Percentiles rank a stretch among this genome's conserved stretches.
Evolutionary conservation across 2,113 vertebrate genomes (phyloP).

Genomic region (Plecturocebus donacophilus): DNA sequence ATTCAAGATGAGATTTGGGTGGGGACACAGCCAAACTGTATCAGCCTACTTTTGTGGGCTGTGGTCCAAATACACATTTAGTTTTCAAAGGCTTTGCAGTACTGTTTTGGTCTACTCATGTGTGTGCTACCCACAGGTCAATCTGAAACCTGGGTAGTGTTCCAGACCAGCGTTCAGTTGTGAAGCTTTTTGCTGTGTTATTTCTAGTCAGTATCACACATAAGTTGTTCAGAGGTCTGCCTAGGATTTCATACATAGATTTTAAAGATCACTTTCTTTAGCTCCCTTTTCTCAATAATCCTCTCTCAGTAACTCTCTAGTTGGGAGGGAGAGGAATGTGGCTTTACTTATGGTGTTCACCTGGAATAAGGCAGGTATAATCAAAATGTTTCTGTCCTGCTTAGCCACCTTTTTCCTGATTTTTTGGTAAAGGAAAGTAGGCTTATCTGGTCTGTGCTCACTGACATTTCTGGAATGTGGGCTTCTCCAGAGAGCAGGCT

Average conservation of each 20-base stretch:
- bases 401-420: not conserved
- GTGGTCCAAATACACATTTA: not conserved
- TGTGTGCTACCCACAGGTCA: constrained; percentile 26
- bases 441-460: not conserved
- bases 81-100: not conserved
- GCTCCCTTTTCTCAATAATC: not conserved
- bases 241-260: not conserved
- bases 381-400: not conserved
- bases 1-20: too few species aligned
- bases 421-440: not conserved
- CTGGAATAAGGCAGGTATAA: not conserved
- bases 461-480: not conserved
- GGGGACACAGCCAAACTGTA: too few species aligned
- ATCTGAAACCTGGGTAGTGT: not conserved
- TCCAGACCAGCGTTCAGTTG: not conserved
- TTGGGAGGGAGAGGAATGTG: not conserved
- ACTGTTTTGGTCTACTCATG: not conserved
- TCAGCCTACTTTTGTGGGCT: not conserved
- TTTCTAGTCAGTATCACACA: not conserved
- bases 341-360: not conserved
- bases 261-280: constrained; percentile 21
- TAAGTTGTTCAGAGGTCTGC: not conserved
- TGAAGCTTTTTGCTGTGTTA: not conserved
- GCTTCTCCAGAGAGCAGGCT: not conserved
- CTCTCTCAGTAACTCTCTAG: not conserved